These are phyloP conservation scores for Acromyrmex charruanus DNA, from an alignment of 1,140 invertebrate species.

Conservation along the genomic window DNA sequence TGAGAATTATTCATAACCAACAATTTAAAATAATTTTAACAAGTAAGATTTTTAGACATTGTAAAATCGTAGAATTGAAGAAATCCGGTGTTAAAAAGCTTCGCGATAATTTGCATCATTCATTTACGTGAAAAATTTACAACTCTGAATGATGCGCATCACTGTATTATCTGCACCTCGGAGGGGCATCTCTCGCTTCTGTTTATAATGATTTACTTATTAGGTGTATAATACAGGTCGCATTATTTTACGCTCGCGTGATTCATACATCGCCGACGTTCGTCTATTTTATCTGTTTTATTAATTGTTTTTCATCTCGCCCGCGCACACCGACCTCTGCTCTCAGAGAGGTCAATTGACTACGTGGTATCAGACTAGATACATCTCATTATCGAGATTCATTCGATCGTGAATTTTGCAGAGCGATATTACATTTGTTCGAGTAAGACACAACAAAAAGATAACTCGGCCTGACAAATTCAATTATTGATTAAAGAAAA, in stretches of 20 bases:
- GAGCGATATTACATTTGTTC: neutral
- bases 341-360: conserved; percentile 26
- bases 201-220: conserved; percentile 4
- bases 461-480: neutral
- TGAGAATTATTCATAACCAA: too few relatives aligned
- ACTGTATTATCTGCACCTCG: neutral
- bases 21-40: neutral
- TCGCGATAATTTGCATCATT: neutral
- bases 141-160: neutral
- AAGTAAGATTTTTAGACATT: neutral
- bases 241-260: conserved; percentile 31
- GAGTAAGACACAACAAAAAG: neutral
- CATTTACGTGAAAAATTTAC: neutral
- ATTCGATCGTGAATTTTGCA: neutral
- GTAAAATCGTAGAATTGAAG: neutral
- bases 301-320: conserved; percentile 37
- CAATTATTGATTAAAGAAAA: conserved; percentile 6
- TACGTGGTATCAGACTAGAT: conserved; percentile 2
- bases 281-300: conserved; percentile 13
- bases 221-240: neutral
- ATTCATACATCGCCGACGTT: conserved; percentile 13
- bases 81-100: neutral
- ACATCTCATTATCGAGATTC: neutral
- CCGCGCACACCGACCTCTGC: neutral
- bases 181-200: neutral